These are phyloP conservation scores for Camponotus floridanus DNA, from an alignment of 1,140 invertebrate species.

Conservation along the genomic window DNA sequence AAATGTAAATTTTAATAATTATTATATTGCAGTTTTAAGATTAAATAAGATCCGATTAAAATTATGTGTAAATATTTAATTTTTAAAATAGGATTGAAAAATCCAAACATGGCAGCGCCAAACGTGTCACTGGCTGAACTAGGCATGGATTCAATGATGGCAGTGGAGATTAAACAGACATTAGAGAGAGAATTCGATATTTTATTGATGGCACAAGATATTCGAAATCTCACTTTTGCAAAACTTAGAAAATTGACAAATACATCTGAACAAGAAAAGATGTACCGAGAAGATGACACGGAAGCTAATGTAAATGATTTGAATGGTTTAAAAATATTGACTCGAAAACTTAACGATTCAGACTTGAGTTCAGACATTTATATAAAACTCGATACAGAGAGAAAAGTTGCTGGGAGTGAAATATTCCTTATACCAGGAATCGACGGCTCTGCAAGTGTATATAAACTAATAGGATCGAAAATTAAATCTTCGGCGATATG, in stretches of 20 bases:
- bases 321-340: constrained; percentile 79
- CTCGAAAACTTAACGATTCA: constrained; percentile 77
- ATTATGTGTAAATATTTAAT: not conserved
- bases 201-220: constrained; percentile 90
- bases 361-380: constrained; percentile 68
- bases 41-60: not conserved
- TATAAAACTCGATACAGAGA: constrained; percentile 77
- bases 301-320: constrained; percentile 33
- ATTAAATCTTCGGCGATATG: constrained; percentile 88
- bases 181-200: constrained; percentile 91
- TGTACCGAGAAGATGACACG: not conserved
- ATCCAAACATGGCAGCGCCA: constrained; percentile 87
- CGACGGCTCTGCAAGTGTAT: constrained; percentile 87
- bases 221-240: constrained; percentile 87
- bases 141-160: constrained; percentile 94
- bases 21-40: too few species aligned
- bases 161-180: constrained; percentile 92
- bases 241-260: constrained; percentile 86
- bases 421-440: constrained; percentile 91
- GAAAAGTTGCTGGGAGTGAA: constrained; percentile 70
- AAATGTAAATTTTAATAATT: too few species aligned
- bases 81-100: constrained; percentile 81
- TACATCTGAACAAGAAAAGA: constrained; percentile 65
- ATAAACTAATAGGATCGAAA: constrained; percentile 85
- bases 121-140: constrained; percentile 91